Evolutionary conservation across 2,113 vertebrate species (phyloP).

Genomic region (Sturnus vulgaris): DNA sequence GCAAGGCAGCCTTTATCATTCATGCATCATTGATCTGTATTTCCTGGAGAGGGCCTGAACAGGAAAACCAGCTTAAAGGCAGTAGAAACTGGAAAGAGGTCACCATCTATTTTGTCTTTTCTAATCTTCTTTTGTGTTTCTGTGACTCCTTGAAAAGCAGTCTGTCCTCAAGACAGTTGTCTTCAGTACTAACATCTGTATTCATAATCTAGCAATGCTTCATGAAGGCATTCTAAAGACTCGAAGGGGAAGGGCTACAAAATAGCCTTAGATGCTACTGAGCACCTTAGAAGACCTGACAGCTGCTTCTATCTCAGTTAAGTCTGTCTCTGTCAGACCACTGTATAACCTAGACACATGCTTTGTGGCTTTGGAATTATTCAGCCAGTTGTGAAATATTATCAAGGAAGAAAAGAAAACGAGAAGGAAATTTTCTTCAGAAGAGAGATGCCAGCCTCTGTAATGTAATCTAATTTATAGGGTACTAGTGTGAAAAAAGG

Average conservation of each 20-base stretch:
- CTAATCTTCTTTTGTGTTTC: neutral
- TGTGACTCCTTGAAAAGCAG: neutral
- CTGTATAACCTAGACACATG: neutral
- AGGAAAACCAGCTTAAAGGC: neutral
- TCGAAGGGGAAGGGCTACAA: neutral
- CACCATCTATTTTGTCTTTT: neutral
- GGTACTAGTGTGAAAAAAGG: neutral
- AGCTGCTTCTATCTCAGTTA: neutral
- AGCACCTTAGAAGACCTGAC: neutral
- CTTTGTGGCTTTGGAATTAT: neutral
- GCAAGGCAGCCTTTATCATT: neutral
- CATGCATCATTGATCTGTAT: neutral
- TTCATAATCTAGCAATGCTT: neutral
- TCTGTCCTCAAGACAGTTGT: neutral
- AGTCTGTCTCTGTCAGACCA: neutral
- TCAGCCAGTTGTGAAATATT: neutral
- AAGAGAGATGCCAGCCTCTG: neutral
- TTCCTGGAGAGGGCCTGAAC: neutral
- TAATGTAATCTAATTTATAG: neutral
- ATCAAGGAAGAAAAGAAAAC: neutral
- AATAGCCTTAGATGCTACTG: neutral
- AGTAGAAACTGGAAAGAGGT: neutral
- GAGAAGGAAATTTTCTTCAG: neutral
- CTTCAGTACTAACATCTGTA: neutral
- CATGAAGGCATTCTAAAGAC: neutral